Conservation (phyloP, 2,888 invertebrate genomes). For the Sericinus montela region DNA sequence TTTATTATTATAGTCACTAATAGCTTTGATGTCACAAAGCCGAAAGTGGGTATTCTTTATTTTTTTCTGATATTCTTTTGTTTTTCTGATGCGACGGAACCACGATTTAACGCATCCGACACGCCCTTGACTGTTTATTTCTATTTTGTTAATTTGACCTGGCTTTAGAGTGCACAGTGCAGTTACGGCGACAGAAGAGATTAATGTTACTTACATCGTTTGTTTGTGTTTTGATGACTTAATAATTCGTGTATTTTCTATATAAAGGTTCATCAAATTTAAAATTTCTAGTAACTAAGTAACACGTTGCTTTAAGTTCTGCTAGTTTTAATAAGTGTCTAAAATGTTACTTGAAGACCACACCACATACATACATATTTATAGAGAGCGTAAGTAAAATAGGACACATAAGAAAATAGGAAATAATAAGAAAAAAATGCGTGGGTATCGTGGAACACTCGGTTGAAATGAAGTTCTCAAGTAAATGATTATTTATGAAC, state of each 20-base stretch:
- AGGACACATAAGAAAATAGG: too few species aligned
- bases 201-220: constrained; percentile 9
- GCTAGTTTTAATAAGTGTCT: too few species aligned
- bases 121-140: constrained; percentile 4
- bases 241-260: constrained; percentile 4
- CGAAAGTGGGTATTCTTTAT: background rate
- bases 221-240: constrained; percentile 17
- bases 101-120: constrained; percentile 8
- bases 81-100: constrained; percentile 13
- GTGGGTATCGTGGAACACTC: too few species aligned
- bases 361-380: too few species aligned
- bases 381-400: too few species aligned
- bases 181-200: constrained; percentile 11
- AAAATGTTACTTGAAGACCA: too few species aligned
- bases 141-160: constrained; percentile 11
- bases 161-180: constrained; percentile 1
- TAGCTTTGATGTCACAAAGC: background rate
- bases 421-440: too few species aligned
- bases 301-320: too few species aligned
- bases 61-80: too few species aligned
- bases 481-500: too few species aligned
- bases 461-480: too few species aligned
- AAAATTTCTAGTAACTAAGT: background rate
- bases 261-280: background rate
- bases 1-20: constrained; percentile 4